Conservation (phyloP, 1,140 invertebrate species). For the Batillaria attramentaria region DNA sequence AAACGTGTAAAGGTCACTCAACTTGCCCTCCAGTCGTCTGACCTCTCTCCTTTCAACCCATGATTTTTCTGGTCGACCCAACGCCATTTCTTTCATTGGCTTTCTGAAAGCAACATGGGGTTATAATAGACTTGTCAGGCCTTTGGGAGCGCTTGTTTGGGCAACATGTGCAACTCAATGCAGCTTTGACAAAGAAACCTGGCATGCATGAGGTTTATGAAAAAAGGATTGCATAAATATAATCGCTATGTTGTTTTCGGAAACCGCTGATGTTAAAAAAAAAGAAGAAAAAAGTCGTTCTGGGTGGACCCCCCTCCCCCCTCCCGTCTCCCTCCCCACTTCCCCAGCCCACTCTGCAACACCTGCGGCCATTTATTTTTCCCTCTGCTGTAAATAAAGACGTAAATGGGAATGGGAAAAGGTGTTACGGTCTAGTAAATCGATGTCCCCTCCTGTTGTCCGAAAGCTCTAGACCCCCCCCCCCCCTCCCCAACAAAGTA, state of each 20-base stretch:
- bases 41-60: background rate
- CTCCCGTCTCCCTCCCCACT: background rate
- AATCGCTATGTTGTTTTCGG: background rate
- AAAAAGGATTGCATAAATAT: background rate
- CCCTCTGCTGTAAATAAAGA: background rate
- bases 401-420: background rate
- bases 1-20: too few species aligned
- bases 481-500: too few species aligned
- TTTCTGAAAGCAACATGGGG: background rate
- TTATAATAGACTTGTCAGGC: background rate
- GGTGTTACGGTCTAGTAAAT: background rate
- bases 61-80: too few species aligned
- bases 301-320: background rate
- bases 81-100: background rate
- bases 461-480: too few species aligned
- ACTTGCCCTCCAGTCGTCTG: background rate
- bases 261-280: background rate
- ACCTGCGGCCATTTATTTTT: background rate
- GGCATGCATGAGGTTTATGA: background rate
- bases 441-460: too few species aligned
- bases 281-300: background rate
- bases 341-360: background rate
- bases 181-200: background rate
- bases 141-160: background rate
- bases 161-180: background rate